Evolutionary conservation across 2,113 vertebrate species (phyloP).

Genomic region (Bungarus multicinctus): DNA sequence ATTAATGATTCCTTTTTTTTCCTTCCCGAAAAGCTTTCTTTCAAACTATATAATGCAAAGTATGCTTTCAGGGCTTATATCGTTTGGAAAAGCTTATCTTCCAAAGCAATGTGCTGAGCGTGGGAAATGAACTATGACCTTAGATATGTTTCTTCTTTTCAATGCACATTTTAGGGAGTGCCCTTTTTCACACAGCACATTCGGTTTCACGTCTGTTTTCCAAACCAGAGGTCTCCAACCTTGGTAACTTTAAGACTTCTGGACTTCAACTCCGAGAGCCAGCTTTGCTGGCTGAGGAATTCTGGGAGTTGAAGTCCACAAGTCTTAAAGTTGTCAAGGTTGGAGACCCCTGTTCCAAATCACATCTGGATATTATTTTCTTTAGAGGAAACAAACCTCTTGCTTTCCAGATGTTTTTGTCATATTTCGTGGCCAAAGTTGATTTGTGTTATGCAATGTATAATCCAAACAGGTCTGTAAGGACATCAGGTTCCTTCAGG

Average conservation of each 20-base stretch:
- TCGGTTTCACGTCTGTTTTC: background rate
- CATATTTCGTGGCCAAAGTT: background rate
- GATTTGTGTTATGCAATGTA: background rate
- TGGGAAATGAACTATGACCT: no score
- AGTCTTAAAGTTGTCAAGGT: no score
- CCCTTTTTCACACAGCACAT: no score
- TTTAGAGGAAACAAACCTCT: background rate
- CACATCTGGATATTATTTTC: background rate
- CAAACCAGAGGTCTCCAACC: background rate
- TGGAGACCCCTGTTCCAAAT: no score
- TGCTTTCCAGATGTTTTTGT: background rate
- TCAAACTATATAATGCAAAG: slow-evolving; percentile 16
- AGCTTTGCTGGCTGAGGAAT: no score
- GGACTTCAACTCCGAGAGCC: no score
- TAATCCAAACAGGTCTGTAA: background rate
- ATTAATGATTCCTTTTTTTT: slow-evolving; percentile 31
- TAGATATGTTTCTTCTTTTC: background rate
- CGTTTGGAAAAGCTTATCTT: background rate
- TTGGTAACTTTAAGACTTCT: no score
- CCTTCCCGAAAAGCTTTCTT: slow-evolving; percentile 10
- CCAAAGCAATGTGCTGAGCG: background rate
- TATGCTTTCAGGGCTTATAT: background rate
- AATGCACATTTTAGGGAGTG: background rate
- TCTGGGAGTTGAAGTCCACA: no score
- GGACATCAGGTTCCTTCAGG: background rate